Evolutionary conservation across 2,888 invertebrate species (phyloP).

Genomic region (Bombylius discolor): DNA sequence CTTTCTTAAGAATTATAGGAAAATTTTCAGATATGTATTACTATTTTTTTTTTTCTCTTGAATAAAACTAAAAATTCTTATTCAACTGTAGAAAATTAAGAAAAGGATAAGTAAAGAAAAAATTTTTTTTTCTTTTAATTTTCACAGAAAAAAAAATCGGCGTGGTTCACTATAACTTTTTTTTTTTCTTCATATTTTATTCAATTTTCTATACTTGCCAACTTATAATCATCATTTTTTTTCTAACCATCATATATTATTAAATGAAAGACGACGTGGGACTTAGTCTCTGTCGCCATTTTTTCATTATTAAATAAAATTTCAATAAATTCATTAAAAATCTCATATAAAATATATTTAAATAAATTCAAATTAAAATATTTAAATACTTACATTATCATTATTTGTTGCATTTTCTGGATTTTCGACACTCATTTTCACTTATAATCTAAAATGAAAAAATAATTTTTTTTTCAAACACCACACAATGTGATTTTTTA

Average conservation of each 20-base stretch:
- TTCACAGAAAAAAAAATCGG: not conserved
- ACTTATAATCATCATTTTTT: not conserved
- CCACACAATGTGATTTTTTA: not conserved
- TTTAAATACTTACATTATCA: constrained; percentile 45
- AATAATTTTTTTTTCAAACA: not conserved
- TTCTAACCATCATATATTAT: not conserved
- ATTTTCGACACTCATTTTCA: constrained; percentile 53
- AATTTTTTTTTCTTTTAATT: not conserved
- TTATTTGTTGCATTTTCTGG: constrained; percentile 45
- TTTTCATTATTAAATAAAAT: constrained; percentile 4
- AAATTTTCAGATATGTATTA: no score
- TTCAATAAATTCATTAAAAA: not conserved
- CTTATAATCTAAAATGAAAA: not conserved
- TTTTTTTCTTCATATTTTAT: no score
- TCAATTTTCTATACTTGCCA: no score
- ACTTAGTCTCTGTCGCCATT: constrained; percentile 73
- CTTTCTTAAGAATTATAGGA: no score
- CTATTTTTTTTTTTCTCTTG: no score
- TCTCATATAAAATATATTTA: not conserved
- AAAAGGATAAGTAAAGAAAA: no score
- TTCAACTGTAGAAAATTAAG: no score
- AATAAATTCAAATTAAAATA: not conserved
- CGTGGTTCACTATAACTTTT: no score
- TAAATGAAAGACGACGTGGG: constrained; percentile 40
- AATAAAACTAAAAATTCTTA: no score